Percentiles rank a stretch among this genome's conserved stretches.
Evolutionary conservation across 1,140 invertebrate genomes (phyloP).

Genomic region (Papilio polytes): DNA sequence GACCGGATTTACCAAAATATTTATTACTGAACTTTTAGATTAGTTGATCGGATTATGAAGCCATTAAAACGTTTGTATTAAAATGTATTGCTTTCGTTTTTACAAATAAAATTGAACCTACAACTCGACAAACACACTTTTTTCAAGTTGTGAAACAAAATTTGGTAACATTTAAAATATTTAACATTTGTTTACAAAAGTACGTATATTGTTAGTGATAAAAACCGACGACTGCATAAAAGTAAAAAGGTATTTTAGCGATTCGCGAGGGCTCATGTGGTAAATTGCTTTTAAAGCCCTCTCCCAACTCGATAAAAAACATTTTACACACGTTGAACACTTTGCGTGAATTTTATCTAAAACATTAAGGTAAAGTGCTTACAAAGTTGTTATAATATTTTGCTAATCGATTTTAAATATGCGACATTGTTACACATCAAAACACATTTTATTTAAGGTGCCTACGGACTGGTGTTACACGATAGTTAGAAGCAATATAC

Average conservation of each 20-base stretch:
- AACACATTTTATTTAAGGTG: neutral
- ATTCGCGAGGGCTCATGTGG: slow-evolving; percentile 29
- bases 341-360: neutral
- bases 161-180: neutral
- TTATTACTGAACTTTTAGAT: no score
- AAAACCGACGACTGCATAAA: slow-evolving; percentile 28
- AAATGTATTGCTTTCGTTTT: no score
- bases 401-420: slow-evolving; percentile 10
- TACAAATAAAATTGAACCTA: no score
- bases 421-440: neutral
- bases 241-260: slow-evolving; percentile 32
- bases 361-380: neutral
- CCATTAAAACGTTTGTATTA: no score
- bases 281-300: slow-evolving; percentile 37
- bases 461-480: no score
- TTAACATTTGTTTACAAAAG: neutral
- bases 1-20: neutral
- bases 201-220: slow-evolving; percentile 17
- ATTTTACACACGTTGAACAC: slow-evolving; percentile 18
- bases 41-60: no score
- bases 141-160: neutral
- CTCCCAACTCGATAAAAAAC: slow-evolving; percentile 32
- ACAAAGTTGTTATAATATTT: neutral
- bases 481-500: no score
- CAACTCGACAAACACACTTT: neutral